Percentiles rank a stretch among this genome's conserved stretches.
These are phyloP conservation scores for Chesias legatella DNA, from an alignment of 2,888 invertebrate species.

Conservation along the genomic window DNA sequence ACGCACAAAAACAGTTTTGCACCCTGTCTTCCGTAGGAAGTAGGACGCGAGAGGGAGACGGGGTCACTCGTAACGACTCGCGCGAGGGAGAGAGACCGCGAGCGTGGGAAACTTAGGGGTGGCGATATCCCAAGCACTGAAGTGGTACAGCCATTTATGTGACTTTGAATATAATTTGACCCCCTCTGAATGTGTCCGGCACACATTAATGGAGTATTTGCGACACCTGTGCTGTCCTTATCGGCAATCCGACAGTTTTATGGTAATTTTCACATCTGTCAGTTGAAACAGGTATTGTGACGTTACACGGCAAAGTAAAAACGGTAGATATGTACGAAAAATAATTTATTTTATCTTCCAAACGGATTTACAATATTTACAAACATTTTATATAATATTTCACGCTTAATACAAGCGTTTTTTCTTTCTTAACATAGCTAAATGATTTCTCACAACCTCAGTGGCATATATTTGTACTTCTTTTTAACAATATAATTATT, in stretches of 20 bases:
- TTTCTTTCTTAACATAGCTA: conserved; percentile 3
- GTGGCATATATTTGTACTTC: too few species aligned
- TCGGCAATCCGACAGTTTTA: conserved; percentile 40
- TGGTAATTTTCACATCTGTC: conserved; percentile 26
- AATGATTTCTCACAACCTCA: conserved; percentile 15
- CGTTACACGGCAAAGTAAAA: conserved; percentile 17
- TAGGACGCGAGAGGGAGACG: conserved; percentile 42
- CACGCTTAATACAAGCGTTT: conserved; percentile 3
- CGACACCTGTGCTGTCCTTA: conserved; percentile 56
- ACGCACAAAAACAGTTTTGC: conserved; percentile 69
- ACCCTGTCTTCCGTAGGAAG: conserved; percentile 75
- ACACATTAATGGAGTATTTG: conserved; percentile 29
- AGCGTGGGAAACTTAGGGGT: conserved; percentile 76
- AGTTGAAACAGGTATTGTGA: conserved; percentile 21
- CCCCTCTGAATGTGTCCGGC: conserved; percentile 30
- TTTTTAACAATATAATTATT: too few species aligned
- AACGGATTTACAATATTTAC: conserved; percentile 41
- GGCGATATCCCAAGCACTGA: conserved; percentile 73
- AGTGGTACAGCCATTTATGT: conserved; percentile 55
- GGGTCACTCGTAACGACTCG: conserved; percentile 4
- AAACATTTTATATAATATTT: conserved; percentile 11
- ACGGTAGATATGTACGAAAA: conserved; percentile 30
- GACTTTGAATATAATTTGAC: conserved; percentile 47
- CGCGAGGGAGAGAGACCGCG: conserved; percentile 45
- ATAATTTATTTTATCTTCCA: conserved; percentile 46